A percentile compares a stretch with the other conserved stretches of the same genome.
phyloP scores from a whole-genome alignment of 2,797 vertebrate genomes.

The Scyliorhinus canicula region DNA sequence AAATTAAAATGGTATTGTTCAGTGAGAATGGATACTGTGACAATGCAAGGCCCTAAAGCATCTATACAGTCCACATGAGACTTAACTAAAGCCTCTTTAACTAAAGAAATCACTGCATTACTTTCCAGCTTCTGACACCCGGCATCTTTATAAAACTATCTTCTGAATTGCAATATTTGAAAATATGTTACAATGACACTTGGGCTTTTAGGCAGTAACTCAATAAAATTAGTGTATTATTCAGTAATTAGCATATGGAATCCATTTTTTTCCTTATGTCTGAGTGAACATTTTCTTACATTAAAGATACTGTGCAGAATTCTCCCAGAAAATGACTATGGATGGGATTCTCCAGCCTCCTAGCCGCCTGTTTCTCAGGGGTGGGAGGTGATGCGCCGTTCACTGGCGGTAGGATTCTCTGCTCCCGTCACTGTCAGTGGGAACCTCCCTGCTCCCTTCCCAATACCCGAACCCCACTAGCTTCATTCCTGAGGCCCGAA shows the following conservation, averaged over 20 bases:
- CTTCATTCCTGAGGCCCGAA: no score
- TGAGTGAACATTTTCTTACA: background rate
- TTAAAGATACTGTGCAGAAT: background rate
- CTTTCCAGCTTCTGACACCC: background rate
- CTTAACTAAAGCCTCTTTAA: background rate
- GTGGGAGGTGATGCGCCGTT: no score
- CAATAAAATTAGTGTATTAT: background rate
- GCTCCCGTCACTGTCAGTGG: no score
- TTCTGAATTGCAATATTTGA: background rate
- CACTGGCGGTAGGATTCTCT: no score
- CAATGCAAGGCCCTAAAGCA: background rate
- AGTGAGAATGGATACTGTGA: background rate
- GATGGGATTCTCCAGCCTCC: no score
- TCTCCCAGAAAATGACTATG: no score
- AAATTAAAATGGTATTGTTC: constrained; percentile 19
- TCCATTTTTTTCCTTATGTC: background rate
- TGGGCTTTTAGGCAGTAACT: background rate
- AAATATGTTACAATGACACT: background rate
- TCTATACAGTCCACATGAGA: background rate
- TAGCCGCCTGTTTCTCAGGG: no score
- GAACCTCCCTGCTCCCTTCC: no score
- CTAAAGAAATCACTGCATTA: background rate
- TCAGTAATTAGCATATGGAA: background rate
- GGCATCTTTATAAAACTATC: background rate
- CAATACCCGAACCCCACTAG: no score